Evolutionary conservation across 2,113 vertebrate genomes (phyloP), one percentile per base, ranked within the genome.

Genomic region (Sylvietta virens): DNA sequence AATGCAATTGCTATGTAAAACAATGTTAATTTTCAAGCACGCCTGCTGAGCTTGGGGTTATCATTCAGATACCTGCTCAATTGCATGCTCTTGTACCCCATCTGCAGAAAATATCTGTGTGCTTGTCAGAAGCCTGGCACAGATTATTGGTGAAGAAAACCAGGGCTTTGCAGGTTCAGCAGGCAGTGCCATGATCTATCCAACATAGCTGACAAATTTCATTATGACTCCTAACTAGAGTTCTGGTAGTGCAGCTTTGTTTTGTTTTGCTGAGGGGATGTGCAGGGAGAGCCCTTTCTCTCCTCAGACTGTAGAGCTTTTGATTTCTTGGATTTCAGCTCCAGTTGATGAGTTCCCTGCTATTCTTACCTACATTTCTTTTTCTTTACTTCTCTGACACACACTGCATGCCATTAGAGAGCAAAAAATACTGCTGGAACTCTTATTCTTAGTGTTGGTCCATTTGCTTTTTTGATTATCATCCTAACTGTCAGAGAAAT

Each of bases 381-480:
- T 64, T 69, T 62, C 56, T 88, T 81, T 76, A 19, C 66, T 94
- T 88, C 76, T 44, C 50, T 81, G 69, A 86, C 65, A 89, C 71
- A 54, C 37, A 8, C 73, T 77, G 48, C 58, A 76, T 72, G 35
- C 74, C 44, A 80, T 94, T 96, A 95, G 71, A 81, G 42, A 73
- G 62, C 48, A 91, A 91, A 92, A 74, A 80, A 19, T 86, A 51
- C 56, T 77, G 30, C 64, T 53, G 69, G 84, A 86, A 88, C 42
- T 95, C 93, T 67, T 88, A 42, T 80, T 87, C 84, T 94, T 94
- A 84, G 86, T 82, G 66, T 93, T 89, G 50, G 70, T 91, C 81
- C 83, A 80, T 96, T 96, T 91, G 61, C 89, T 96, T 92, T 96
- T 81, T 81, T 94, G 91, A 95, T 96, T 95, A 94, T 92, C 90